Percentiles rank a stretch among this genome's conserved stretches.
Evolutionary conservation across 2,113 vertebrate species (phyloP).

Genomic region (Corydoras sp.): DNA sequence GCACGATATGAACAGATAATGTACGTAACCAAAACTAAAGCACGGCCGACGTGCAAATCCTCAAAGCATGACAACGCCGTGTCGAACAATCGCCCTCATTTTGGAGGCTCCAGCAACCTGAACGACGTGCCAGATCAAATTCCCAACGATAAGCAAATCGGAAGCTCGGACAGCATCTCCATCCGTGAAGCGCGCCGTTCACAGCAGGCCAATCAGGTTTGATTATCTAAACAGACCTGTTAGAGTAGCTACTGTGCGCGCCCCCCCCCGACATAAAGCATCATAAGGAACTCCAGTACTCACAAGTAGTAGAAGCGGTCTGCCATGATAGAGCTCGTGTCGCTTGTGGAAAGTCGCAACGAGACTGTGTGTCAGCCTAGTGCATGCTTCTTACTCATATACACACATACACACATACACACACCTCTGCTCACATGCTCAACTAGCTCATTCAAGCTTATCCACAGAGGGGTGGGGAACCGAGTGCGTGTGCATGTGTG

Average conservation of each 20-base stretch:
- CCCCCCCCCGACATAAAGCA: slow-evolving; percentile 1
- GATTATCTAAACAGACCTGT: neutral
- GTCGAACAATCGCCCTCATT: neutral
- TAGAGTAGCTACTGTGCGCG: neutral
- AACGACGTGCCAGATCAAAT: too few species aligned
- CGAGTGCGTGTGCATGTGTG: slow-evolving; percentile 66
- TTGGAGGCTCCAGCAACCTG: neutral
- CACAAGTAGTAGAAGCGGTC: slow-evolving; percentile 84
- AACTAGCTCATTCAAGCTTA: slow-evolving; percentile 60
- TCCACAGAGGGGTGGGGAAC: slow-evolving; percentile 49
- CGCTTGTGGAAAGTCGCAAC: slow-evolving; percentile 25
- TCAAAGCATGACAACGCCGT: too few species aligned
- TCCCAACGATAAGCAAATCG: too few species aligned
- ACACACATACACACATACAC: slow-evolving; percentile 24
- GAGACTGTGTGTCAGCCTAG: slow-evolving; percentile 23
- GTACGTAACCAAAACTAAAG: neutral
- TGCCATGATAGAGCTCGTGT: slow-evolving; percentile 68
- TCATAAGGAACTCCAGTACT: slow-evolving; percentile 63
- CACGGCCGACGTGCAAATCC: neutral
- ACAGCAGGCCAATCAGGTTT: neutral
- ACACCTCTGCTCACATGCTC: slow-evolving; percentile 51
- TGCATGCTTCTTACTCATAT: slow-evolving; percentile 15
- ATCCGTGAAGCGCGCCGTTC: neutral
- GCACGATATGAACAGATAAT: slow-evolving; percentile 5
- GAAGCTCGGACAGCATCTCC: neutral